Base-by-base conservation (phyloP, 1,140 invertebrate species). In the Steinernema khuongi region DNA sequence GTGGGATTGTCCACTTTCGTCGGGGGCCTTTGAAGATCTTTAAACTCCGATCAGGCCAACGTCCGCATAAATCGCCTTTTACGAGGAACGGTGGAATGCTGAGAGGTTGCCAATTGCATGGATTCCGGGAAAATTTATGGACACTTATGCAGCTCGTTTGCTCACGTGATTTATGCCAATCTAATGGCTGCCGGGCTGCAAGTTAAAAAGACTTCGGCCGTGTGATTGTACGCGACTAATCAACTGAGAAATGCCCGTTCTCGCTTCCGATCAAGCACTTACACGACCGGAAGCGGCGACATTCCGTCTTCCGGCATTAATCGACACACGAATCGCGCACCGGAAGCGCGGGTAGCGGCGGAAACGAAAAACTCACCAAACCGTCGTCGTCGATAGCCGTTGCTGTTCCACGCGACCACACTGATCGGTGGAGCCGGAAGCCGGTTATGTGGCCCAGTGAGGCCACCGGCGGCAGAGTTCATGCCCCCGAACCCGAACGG, bases 341-440 rank as follows among this genome's bases (percentile, higher is more conserved):
- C 4, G 26, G 26, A 60, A 60, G 19, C 36, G 36, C 7, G 36
- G 7, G 7, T 11, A 41, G n/a, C 7, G n/a, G 36, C 7, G 36
- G 2, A 60, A 26, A 60, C 14, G 7, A 7, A 22, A 22, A 26
- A 60, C 50, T 60, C 26, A 60, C 36, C 36, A 22, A 60, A 60
- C 7, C 50, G 50, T 14, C 22, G 11, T 22, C 50, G 7, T 7
- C 50, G 50, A 26, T 60, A 60, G 11, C 50, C 50, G 50, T 60
- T 60, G 50, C 50, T 60, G 50, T 60, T 60, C 50, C 50, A 60
- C 50, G 50, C 50, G 7, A 60, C 50, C 4, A 26, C 50, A 60
- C 50, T 60, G 7, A 60, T 7, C 50, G 50, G 50, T 4, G 50
- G 50, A 14, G 7, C 14, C 50, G 50, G 50, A 26, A 60, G 50